Evolutionary conservation across 2,888 invertebrate species (phyloP).

Genomic region (Dynastes hyllus): DNA sequence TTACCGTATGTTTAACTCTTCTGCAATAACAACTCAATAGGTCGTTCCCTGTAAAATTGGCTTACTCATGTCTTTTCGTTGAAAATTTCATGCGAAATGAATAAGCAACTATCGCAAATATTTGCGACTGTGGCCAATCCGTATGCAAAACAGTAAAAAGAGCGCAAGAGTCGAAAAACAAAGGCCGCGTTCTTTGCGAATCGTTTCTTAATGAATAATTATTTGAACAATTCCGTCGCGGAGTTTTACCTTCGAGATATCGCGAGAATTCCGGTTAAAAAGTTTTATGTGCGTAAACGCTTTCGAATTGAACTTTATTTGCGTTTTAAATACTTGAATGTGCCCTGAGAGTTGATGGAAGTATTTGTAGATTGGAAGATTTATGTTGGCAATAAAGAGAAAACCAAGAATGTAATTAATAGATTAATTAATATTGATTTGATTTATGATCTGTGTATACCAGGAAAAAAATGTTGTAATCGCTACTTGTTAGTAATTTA

Average conservation of each 20-base stretch:
- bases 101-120: conserved; percentile 21
- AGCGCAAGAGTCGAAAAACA: neutral
- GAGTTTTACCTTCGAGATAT: conserved; percentile 11
- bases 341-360: too few species aligned
- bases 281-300: conserved; percentile 12
- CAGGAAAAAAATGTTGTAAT: too few species aligned
- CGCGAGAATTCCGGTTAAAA: conserved; percentile 15
- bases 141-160: too few species aligned
- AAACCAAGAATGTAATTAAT: too few species aligned
- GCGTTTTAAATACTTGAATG: neutral
- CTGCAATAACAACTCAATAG: neutral
- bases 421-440: too few species aligned
- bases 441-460: too few species aligned
- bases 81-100: conserved; percentile 13
- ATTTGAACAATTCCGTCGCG: conserved; percentile 21
- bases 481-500: too few species aligned
- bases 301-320: neutral
- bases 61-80: conserved; percentile 15
- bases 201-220: conserved; percentile 28
- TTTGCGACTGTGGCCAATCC: neutral
- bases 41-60: neutral
- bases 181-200: conserved; percentile 4
- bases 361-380: too few species aligned
- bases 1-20: neutral
- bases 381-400: too few species aligned